Percentiles rank a stretch among this genome's conserved stretches.
phyloP scores from a whole-genome alignment of 2,888 invertebrate genomes.

The Suillia variegata region DNA sequence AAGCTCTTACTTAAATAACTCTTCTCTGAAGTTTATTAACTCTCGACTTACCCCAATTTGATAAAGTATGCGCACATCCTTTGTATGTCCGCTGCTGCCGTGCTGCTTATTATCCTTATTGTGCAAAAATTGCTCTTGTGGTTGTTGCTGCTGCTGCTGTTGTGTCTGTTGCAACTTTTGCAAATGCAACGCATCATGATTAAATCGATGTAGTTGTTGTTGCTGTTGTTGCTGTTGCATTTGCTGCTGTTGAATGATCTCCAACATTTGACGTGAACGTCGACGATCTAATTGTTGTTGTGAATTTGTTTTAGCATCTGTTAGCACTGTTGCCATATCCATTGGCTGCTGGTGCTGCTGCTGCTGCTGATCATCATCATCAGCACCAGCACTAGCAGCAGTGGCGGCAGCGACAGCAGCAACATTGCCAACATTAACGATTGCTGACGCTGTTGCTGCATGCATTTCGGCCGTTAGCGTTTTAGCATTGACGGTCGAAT shows the following conservation, averaged over 20 bases:
- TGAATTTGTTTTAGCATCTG: too few species aligned
- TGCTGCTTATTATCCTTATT: slow-evolving; percentile 25
- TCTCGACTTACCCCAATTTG: slow-evolving; percentile 62
- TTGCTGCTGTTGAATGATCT: slow-evolving; percentile 52
- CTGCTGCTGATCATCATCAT: slow-evolving; percentile 14
- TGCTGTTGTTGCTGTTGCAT: slow-evolving; percentile 31
- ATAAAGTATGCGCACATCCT: slow-evolving; percentile 69
- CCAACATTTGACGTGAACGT: slow-evolving; percentile 63
- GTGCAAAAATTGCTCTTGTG: too few species aligned
- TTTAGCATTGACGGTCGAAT: slow-evolving; percentile 47
- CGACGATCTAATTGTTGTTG: slow-evolving; percentile 47
- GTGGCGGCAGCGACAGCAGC: background rate
- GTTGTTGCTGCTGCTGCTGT: slow-evolving; percentile 26
- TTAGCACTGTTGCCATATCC: slow-evolving; percentile 28
- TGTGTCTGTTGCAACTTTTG: slow-evolving; percentile 26
- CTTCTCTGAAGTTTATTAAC: too few species aligned
- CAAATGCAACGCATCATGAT: slow-evolving; percentile 14
- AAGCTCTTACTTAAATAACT: too few species aligned
- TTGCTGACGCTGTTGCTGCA: slow-evolving; percentile 12
- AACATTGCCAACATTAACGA: background rate
- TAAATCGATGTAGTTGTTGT: slow-evolving; percentile 22
- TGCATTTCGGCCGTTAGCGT: slow-evolving; percentile 31
- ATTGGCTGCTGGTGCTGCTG: slow-evolving; percentile 18
- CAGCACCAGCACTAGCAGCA: background rate
- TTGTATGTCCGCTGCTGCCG: slow-evolving; percentile 29